Percentiles rank a stretch among this genome's conserved stretches.
phyloP scores from a whole-genome alignment of 2,797 vertebrate genomes.

The Phrynocephalus forsythii region DNA sequence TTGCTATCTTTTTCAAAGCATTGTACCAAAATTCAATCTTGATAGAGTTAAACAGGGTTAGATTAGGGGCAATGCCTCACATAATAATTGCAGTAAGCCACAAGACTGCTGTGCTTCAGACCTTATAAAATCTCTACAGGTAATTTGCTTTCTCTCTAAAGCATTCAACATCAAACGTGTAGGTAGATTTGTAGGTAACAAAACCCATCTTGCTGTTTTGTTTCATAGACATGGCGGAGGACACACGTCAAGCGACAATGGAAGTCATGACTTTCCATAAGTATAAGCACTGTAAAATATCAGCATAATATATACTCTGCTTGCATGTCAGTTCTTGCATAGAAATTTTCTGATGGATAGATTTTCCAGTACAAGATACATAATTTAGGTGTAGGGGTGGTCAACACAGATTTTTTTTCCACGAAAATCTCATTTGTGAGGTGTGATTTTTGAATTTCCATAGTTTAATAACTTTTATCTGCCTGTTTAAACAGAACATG shows the following conservation, averaged over 20 bases:
- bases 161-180: neutral
- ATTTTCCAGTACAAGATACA: neutral
- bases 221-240: neutral
- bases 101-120: neutral
- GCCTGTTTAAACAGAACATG: neutral
- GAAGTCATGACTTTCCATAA: neutral
- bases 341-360: neutral
- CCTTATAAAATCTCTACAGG: neutral
- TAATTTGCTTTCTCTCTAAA: neutral
- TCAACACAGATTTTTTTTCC: neutral
- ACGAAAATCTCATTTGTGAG: too few relatives aligned
- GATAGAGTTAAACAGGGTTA: too few relatives aligned
- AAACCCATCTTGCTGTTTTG: neutral
- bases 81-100: neutral
- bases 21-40: too few relatives aligned
- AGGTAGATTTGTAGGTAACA: neutral
- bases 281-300: neutral
- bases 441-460: neutral
- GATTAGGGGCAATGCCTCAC: neutral
- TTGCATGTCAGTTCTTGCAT: neutral
- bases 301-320: neutral
- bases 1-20: too few relatives aligned
- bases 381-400: neutral
- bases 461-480: neutral
- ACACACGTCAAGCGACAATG: neutral